Evolutionary conservation across 1,140 invertebrate species (phyloP), one percentile per base, ranked within the genome.

Genomic region (Pachypsylla venusta): DNA sequence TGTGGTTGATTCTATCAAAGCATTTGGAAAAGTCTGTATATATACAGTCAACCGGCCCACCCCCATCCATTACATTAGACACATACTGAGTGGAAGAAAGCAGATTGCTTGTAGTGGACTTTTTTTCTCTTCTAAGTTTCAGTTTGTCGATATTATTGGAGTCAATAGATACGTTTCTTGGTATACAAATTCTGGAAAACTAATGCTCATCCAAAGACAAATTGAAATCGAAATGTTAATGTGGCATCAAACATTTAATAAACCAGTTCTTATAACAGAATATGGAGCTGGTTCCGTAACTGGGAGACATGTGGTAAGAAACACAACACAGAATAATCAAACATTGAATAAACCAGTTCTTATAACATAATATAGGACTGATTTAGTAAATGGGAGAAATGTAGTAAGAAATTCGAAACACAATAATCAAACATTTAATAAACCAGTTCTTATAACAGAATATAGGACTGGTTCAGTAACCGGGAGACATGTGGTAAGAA

Each of bases 111-210:
- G n/a, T n/a, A n/a, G n/a, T n/a, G n/a, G n/a, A n/a, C n/a, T n/a
- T 59, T 7, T 39, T 57, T 59, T 60, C 64, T 35, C 53, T 35
- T 70, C 69, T 54, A 60, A 83, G 79, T 77, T 74, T 5, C 70
- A 77, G 64, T 82, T 82, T 66, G 73, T 96, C 56, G 94, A 98
- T 70, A 80, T 98, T 16, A 85, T 98, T 58, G 90, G 90, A 68
- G 85, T 98, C 65, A 98, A 98, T 74, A 78, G 89, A 35, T 98
- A 98, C 70, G 93, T 87, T 70, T 87, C 80, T 1, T 98, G 95
- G 94, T 98, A 98, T 70, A 70, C 70, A 1, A 85, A 95, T 70
- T 74, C 86, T 0, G 93, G 93, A 0, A 77, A 82, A 57, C 67
- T 87, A 19, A 82, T 89, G 62, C 79, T 87, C 67, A 88, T 96